Evolutionary conservation across 2,797 vertebrate genomes (phyloP), one percentile per base, ranked within the genome.

Genomic region (Valencia hispanica): DNA sequence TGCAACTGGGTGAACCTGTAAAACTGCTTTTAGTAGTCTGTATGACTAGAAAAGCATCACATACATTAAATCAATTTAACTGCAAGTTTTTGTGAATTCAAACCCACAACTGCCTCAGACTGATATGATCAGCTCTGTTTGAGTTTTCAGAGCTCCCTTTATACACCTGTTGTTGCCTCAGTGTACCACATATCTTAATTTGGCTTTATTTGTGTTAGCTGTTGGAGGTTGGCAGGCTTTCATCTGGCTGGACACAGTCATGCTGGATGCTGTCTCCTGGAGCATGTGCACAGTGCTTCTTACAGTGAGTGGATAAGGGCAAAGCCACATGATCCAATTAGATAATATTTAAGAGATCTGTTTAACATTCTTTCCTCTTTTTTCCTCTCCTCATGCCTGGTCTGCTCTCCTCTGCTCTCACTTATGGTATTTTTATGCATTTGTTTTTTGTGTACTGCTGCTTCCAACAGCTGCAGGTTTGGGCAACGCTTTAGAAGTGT

Each of bases 381-480:
- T 8, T 43, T 43, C 43, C 15, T 68, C n/a, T n/a, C 25, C 25
- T 27, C 3, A 17, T 17, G 3, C 47, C 3, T 30, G 47, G 36
- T 6, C 15, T 50, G 15, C 17, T 41, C 70, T 71, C 32, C 11
- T 36, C 27, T 63, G 34, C 8, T 34, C 32, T 57, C 14, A 5
- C 5, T 53, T 36, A 22, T n/a, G 32, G n/a, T 11, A 20, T 27
- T 53, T 25, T 25, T 53, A 41, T 50, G 59, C 15, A 80, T 72
- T 70, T 82, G 45, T 82, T 30, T 70, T 70, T 9, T 34, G 59
- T 81, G 75, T 69, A 70, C 77, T 48, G 68, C 69, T 73, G 15
- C 80, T 74, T 77, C 50, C 74, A 80, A 12, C 68, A 84, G 79
- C 87, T 75, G 78, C 80, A 86, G 78, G 79, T 89, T 80, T 80